These are phyloP conservation scores for Halictus rubicundus DNA, from an alignment of 1,140 invertebrate species.

Conservation along the genomic window DNA sequence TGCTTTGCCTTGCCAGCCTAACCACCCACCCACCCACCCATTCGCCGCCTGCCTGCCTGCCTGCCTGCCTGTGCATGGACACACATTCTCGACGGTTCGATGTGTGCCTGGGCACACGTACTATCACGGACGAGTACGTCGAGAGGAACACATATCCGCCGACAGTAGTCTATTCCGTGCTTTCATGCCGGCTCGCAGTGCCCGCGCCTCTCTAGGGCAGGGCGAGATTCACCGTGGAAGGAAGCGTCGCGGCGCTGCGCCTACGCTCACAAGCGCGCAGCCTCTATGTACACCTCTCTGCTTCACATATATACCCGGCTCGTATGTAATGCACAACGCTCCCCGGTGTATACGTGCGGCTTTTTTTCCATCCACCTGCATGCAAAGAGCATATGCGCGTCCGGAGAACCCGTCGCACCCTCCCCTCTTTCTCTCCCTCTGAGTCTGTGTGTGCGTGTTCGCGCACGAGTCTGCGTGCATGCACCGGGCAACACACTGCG, in stretches of 20 bases:
- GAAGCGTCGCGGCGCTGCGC: constrained; percentile 41
- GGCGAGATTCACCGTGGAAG: constrained; percentile 47
- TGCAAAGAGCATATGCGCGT: not conserved
- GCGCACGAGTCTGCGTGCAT: not conserved
- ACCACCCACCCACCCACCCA: constrained; percentile 45
- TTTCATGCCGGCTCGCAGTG: constrained; percentile 45
- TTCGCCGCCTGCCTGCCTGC: not conserved
- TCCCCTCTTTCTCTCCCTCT: too few relatives aligned
- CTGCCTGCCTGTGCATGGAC: not conserved
- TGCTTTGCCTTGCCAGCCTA: constrained; percentile 24
- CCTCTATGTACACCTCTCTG: not conserved
- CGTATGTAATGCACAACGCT: not conserved
- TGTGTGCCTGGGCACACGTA: not conserved
- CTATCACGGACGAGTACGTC: not conserved
- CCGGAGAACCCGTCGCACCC: too few relatives aligned
- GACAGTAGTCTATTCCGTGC: constrained; percentile 33
- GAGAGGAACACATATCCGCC: not conserved
- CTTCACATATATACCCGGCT: not conserved
- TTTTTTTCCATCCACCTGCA: constrained; percentile 16
- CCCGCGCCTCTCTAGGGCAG: constrained; percentile 29
- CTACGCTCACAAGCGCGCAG: constrained; percentile 6
- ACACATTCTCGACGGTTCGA: not conserved
- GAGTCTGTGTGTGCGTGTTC: not conserved
- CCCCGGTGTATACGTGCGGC: not conserved
- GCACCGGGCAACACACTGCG: not conserved